Evolutionary conservation across 2,797 vertebrate genomes (phyloP).

Genomic region (Meda fulgida): DNA sequence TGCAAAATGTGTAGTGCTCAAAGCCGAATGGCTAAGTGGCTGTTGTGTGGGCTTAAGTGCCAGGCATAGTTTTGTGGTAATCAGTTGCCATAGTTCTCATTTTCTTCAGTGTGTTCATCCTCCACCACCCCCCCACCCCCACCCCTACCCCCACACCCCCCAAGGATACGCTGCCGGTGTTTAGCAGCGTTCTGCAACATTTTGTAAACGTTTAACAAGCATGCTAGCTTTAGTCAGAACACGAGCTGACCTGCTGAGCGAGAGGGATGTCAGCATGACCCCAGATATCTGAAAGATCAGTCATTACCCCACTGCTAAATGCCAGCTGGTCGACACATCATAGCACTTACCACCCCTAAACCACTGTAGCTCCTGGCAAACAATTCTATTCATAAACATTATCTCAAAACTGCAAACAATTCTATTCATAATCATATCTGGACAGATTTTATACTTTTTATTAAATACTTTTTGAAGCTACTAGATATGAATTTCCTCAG

Average conservation of each 20-base stretch:
- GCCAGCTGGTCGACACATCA: neutral
- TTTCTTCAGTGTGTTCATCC: neutral
- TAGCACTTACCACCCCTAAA: neutral
- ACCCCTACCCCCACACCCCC: neutral
- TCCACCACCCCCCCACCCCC: neutral
- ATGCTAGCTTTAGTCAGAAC: slow-evolving; percentile 2
- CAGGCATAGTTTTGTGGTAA: neutral
- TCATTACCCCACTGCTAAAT: slow-evolving; percentile 31
- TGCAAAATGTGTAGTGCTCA: neutral
- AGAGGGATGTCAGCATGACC: slow-evolving; percentile 19
- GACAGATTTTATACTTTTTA: too few relatives aligned
- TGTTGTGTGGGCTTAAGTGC: slow-evolving; percentile 6
- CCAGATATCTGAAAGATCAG: neutral
- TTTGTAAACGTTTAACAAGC: neutral
- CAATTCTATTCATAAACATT: neutral
- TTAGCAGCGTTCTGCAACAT: neutral
- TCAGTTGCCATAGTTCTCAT: slow-evolving; percentile 1
- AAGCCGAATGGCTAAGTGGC: neutral
- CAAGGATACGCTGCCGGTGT: neutral
- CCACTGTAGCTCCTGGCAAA: neutral
- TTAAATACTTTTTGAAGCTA: neutral
- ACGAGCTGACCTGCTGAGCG: neutral
- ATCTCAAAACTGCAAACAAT: neutral
- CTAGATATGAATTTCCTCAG: neutral
- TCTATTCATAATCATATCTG: neutral